Conservation (phyloP, 1,140 invertebrate species). For the Hycleus phaleratus region DNA sequence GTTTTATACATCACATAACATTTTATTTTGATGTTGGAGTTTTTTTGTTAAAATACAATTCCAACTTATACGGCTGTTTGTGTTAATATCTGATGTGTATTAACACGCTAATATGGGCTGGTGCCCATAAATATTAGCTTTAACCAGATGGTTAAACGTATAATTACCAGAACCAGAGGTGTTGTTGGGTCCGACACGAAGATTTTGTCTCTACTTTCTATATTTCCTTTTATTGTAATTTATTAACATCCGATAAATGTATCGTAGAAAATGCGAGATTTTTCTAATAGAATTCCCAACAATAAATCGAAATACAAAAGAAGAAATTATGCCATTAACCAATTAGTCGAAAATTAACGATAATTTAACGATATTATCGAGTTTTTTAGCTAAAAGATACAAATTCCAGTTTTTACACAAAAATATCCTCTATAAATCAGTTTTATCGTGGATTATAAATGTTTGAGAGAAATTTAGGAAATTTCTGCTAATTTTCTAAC, state of each 20-base stretch:
- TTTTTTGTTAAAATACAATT: background rate
- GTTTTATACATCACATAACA: background rate
- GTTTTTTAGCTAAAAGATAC: too few species aligned
- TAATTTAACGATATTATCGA: too few species aligned
- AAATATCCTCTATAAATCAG: too few species aligned
- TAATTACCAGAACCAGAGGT: slow-evolving; percentile 31
- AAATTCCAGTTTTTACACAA: too few species aligned
- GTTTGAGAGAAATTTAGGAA: too few species aligned
- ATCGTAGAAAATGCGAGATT: too few species aligned
- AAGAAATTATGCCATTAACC: too few species aligned
- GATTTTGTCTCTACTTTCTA: slow-evolving; percentile 17
- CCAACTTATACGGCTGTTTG: background rate
- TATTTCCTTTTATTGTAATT: slow-evolving; percentile 9
- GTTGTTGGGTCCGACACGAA: slow-evolving; percentile 22
- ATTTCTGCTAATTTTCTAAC: too few species aligned
- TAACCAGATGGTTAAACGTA: slow-evolving; percentile 26
- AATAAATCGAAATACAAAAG: too few species aligned
- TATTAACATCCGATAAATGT: background rate
- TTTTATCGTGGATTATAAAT: too few species aligned
- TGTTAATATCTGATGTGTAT: slow-evolving; percentile 28
- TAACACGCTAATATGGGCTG: slow-evolving; percentile 34
- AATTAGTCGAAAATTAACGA: too few species aligned
- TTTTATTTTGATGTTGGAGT: background rate
- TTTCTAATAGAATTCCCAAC: too few species aligned
- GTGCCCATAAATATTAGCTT: slow-evolving; percentile 32